A percentile compares a stretch with the other conserved stretches of the same genome.
These are phyloP conservation scores for Xiphophorus hellerii DNA, from an alignment of 2,113 vertebrate genomes.

Conservation along the genomic window DNA sequence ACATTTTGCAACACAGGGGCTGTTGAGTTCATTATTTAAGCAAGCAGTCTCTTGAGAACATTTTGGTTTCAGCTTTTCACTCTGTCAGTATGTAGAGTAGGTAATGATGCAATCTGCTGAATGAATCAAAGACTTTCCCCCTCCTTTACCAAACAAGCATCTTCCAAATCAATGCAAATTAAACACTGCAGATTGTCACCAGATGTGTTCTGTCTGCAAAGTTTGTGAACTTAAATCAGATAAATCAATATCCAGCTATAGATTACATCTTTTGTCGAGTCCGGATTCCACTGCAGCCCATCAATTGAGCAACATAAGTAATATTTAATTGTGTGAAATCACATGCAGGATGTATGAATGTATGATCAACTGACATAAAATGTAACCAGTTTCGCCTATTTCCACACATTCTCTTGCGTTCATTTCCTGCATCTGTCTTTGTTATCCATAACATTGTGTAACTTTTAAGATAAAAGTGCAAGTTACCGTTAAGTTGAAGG, in stretches of 20 bases:
- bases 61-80: conserved; percentile 15
- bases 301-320: no score
- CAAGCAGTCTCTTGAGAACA: not conserved
- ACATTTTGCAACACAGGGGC: not conserved
- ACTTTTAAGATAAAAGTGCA: not conserved
- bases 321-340: not conserved
- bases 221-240: conserved; percentile 4
- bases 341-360: not conserved
- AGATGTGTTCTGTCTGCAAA: conserved; percentile 3
- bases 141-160: conserved; percentile 22
- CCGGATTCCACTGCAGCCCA: no score
- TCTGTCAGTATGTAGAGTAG: conserved; percentile 4
- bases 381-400: not conserved
- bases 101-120: conserved; percentile 23
- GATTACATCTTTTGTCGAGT: not conserved
- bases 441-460: not conserved
- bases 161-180: conserved; percentile 26
- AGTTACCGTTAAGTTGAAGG: not conserved
- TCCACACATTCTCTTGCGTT: no score
- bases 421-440: not conserved
- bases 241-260: not conserved
- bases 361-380: not conserved
- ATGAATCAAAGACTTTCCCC: conserved; percentile 26
- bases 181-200: conserved; percentile 30
- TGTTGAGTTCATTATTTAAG: conserved; percentile 1